Evolutionary conservation across 1,140 invertebrate genomes (phyloP).

Genomic region (Zaprionus taronus): DNA sequence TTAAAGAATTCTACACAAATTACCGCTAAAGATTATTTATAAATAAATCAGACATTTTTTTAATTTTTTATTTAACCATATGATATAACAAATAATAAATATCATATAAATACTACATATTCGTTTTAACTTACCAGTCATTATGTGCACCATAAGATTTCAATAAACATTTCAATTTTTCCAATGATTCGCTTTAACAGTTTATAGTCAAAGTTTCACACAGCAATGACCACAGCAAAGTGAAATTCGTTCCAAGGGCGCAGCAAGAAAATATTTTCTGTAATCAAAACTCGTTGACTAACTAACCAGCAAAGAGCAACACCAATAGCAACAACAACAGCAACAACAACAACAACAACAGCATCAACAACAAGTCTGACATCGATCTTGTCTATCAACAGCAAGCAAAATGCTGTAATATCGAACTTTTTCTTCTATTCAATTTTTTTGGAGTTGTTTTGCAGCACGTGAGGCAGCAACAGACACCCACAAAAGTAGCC

Average conservation of each 20-base stretch:
- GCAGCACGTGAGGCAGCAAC: conserved; percentile 67
- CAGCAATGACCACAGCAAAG: conserved; percentile 48
- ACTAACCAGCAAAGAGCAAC: conserved; percentile 46
- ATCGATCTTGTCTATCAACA: conserved; percentile 68
- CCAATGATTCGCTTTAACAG: background rate
- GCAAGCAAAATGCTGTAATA: conserved; percentile 43
- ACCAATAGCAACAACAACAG: conserved; percentile 14
- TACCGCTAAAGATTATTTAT: background rate
- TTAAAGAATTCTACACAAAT: background rate
- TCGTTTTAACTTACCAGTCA: no score
- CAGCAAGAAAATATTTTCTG: conserved; percentile 42
- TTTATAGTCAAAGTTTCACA: conserved; percentile 45
- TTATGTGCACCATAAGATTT: background rate
- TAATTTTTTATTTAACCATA: no score
- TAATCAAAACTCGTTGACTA: conserved; percentile 63
- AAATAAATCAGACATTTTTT: no score
- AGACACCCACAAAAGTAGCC: conserved; percentile 66
- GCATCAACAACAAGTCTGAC: conserved; percentile 30
- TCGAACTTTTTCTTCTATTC: conserved; percentile 17
- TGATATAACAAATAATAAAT: no score
- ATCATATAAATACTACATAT: no score
- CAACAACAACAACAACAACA: conserved; percentile 7
- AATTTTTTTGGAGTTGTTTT: conserved; percentile 17
- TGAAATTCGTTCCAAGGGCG: conserved; percentile 70
- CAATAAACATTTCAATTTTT: background rate